phyloP scores from a whole-genome alignment of 1,140 invertebrate genomes.

The Nomia melanderi region DNA sequence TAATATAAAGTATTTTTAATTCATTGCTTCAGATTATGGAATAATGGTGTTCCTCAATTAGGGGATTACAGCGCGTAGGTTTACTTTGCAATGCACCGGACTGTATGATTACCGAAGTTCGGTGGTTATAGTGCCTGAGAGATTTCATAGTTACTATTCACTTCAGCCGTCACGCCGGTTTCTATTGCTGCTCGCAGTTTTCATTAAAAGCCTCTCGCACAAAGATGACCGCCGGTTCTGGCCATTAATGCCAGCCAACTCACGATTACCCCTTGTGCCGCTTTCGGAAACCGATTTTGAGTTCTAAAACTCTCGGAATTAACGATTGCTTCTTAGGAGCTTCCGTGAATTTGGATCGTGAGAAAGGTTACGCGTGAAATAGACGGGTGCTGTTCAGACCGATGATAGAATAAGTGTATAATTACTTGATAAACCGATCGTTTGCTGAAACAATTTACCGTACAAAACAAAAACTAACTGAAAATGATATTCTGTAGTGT shows the following conservation, averaged over 20 bases:
- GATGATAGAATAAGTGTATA: too few relatives aligned
- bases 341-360: background rate
- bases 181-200: slow-evolving; percentile 42
- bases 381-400: background rate
- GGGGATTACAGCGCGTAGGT: slow-evolving; percentile 61
- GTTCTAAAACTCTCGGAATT: background rate
- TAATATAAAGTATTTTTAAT: slow-evolving; percentile 49
- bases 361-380: too few relatives aligned
- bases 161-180: slow-evolving; percentile 41
- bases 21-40: slow-evolving; percentile 61
- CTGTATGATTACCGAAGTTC: slow-evolving; percentile 80
- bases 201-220: slow-evolving; percentile 43
- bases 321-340: background rate
- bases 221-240: slow-evolving; percentile 48
- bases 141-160: slow-evolving; percentile 66
- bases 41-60: slow-evolving; percentile 70
- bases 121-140: slow-evolving; percentile 73
- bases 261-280: background rate
- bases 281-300: background rate
- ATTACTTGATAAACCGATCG: too few relatives aligned
- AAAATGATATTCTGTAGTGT: too few relatives aligned
- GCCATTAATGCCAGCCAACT: background rate
- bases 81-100: slow-evolving; percentile 77
- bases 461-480: too few relatives aligned
- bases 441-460: too few relatives aligned